Evolutionary conservation across 2,797 vertebrate genomes (phyloP).

Genomic region (Gallinago solitaria): DNA sequence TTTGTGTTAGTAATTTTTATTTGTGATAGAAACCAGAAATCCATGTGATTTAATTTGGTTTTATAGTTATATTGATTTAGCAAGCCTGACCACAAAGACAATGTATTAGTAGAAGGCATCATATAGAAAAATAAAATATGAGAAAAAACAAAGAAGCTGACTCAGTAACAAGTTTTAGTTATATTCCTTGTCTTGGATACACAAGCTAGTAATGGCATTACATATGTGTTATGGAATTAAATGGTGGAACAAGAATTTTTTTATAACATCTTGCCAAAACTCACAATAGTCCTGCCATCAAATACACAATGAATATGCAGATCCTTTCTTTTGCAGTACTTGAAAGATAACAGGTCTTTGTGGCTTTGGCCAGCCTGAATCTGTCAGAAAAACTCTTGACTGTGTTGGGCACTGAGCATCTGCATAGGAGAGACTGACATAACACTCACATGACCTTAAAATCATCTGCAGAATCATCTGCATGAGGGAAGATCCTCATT

Average conservation of each 20-base stretch:
- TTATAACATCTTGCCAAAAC: not conserved
- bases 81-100: not conserved
- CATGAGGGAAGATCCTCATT: not conserved
- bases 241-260: not conserved
- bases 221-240: not conserved
- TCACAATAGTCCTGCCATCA: not conserved
- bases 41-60: not conserved
- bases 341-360: not conserved
- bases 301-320: not conserved
- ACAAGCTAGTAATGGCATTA: not conserved
- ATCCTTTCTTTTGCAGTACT: not conserved
- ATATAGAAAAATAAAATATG: not conserved
- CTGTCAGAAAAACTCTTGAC: not conserved
- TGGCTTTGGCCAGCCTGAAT: not conserved
- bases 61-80: not conserved
- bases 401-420: not conserved
- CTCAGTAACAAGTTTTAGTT: not conserved
- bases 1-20: not conserved
- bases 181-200: not conserved
- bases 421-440: not conserved
- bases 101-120: not conserved
- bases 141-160: not conserved
- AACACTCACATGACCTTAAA: not conserved
- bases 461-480: not conserved
- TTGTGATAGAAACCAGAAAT: not conserved